These are phyloP conservation scores for Pardosa pseudoannulata DNA, from an alignment of 2,888 invertebrate genomes.

Conservation along the genomic window DNA sequence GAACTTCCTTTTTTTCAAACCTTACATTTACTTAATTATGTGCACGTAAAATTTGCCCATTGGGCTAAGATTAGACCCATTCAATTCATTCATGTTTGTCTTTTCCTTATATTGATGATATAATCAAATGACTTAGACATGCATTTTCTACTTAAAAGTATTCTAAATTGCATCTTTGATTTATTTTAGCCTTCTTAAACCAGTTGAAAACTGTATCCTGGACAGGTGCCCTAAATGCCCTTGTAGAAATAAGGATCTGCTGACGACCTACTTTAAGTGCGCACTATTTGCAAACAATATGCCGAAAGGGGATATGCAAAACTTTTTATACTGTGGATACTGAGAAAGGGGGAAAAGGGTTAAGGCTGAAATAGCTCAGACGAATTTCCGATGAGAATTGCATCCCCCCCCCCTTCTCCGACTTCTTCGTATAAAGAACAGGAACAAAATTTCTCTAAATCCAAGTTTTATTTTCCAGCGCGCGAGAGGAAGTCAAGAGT, in stretches of 20 bases:
- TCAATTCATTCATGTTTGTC: no score
- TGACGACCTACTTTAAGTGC: neutral
- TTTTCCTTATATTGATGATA: no score
- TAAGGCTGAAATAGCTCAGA: neutral
- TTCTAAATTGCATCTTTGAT: no score
- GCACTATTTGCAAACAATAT: neutral
- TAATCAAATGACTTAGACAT: no score
- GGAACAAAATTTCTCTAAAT: neutral
- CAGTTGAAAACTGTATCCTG: no score
- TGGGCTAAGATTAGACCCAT: no score
- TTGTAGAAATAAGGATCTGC: neutral
- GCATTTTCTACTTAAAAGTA: no score
- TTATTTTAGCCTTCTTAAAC: no score
- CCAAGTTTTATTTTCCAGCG: neutral
- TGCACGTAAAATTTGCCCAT: no score
- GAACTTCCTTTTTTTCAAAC: no score
- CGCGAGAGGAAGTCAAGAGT: neutral
- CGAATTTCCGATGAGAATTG: neutral
- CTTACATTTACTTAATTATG: no score
- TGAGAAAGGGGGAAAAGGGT: neutral
- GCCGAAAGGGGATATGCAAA: neutral
- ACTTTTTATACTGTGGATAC: no score
- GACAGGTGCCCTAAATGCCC: neutral
- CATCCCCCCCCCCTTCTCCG: neutral
- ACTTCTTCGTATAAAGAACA: neutral